Conservation (phyloP, 2,113 vertebrate species). For the Acinonyx jubatus region DNA sequence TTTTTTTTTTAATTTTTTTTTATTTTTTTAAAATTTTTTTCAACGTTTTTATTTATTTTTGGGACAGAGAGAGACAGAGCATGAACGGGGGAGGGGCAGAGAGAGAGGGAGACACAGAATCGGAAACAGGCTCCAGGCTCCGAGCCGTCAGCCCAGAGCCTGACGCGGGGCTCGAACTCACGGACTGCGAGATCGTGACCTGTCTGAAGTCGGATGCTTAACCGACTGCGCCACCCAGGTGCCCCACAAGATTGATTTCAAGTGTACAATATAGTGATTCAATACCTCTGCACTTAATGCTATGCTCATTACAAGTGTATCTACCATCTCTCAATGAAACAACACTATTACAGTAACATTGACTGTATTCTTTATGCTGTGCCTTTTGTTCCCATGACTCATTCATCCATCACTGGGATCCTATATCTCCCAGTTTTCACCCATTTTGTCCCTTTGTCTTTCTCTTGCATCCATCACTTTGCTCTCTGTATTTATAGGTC, state of each 20-base stretch:
- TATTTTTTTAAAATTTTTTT: too few species aligned
- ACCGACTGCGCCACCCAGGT: too few species aligned
- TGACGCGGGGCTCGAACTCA: too few species aligned
- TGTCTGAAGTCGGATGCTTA: too few species aligned
- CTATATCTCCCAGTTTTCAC: background rate
- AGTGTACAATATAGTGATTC: background rate
- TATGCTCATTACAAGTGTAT: background rate
- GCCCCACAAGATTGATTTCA: background rate
- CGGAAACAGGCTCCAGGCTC: too few species aligned
- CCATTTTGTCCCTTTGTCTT: background rate
- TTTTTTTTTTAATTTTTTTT: too few species aligned
- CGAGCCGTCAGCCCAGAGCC: too few species aligned
- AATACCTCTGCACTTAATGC: background rate
- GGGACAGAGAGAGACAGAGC: too few species aligned
- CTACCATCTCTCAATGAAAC: background rate
- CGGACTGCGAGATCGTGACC: too few species aligned
- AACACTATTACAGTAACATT: background rate
- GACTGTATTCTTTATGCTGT: background rate
- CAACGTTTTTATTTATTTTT: too few species aligned
- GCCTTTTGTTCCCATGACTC: background rate
- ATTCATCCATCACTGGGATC: background rate
- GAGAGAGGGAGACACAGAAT: too few species aligned
- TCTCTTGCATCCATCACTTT: background rate
- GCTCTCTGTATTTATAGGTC: background rate
- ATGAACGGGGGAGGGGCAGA: too few species aligned